Evolutionary conservation across 2,888 invertebrate genomes (phyloP), one percentile per base, ranked within the genome.

Genomic region (Morpho helenor): DNA sequence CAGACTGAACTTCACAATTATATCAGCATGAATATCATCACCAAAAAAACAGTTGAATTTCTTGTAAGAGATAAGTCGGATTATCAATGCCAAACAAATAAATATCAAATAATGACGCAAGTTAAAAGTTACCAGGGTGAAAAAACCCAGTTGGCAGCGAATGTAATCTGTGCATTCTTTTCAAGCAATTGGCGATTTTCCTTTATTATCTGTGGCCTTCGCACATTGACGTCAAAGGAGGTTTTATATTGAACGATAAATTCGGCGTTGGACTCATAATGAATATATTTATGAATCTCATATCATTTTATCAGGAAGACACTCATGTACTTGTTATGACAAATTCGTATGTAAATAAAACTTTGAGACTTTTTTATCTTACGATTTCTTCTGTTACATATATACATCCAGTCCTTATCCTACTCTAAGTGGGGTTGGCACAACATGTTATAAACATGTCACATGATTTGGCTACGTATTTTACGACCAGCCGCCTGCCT

Each of bases 181-280:
- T 53, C 52, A 39, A 46, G 40, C 56, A 46, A 50, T 56, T 50
- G 47, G 52, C 52, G 57, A 52, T 54, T 47, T 56, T 59, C 56
- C 63, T 69, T 71, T 63, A 66, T 68, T 67, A 63, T 60, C 61
- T 63, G 57, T 59, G 66, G 64, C 70, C 69, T 68, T 67, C 66
- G 57, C 58, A 63, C 57, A 61, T 52, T 69, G 61, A 68, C 66
- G 68, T 66, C 64, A 64, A 64, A 62, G 51, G 60, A 57, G 62
- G 61, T 60, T 65, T 66, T 62, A 65, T 63, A 61, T 61, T 8
- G 23, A 48, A 54, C 54, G 54, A 54, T 48, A 54, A 48, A 54
- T 48, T 43, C 31, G 48, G 41, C 22, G 41, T 31, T 31, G 31
- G 31, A 31, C 31, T 31, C 31, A 5, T 31, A 31, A 31, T 31